Percentiles rank a stretch among this genome's conserved stretches.
phyloP scores from a whole-genome alignment of 2,888 invertebrate species.

The Myopa tessellatipennis region DNA sequence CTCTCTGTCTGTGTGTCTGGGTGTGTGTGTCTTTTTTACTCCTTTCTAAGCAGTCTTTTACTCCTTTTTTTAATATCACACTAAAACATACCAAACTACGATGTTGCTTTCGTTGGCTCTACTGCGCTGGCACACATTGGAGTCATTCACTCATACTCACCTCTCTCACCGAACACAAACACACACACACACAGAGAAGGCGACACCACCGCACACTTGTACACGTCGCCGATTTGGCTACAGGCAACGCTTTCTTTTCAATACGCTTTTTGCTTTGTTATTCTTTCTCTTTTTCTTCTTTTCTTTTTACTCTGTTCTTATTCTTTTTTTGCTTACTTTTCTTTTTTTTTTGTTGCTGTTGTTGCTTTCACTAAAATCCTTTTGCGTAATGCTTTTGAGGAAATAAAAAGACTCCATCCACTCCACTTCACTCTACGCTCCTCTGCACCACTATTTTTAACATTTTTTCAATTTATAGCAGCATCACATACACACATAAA shows the following conservation, averaged over 20 bases:
- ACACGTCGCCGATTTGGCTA: constrained; percentile 25
- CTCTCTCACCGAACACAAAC: constrained; percentile 29
- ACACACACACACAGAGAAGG: constrained; percentile 25
- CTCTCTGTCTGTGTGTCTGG: neutral
- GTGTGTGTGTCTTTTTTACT: neutral
- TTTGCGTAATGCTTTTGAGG: constrained; percentile 35
- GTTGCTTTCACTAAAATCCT: constrained; percentile 15
- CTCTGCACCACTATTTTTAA: constrained; percentile 11
- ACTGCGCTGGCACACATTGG: constrained; percentile 45
- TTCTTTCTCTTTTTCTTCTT: neutral
- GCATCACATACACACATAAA: constrained; percentile 8
- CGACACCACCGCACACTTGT: constrained; percentile 33
- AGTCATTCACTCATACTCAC: constrained; percentile 34
- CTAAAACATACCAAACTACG: constrained; percentile 25
- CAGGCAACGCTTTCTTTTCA: constrained; percentile 32
- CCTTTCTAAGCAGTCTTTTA: neutral
- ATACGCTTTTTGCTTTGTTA: neutral
- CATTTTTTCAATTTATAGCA: constrained; percentile 32
- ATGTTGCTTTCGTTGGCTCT: neutral
- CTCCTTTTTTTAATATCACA: constrained; percentile 28
- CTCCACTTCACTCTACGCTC: neutral
- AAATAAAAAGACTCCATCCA: constrained; percentile 33
- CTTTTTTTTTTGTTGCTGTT: neutral
- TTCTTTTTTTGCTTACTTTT: neutral
- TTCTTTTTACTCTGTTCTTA: neutral